Conservation (phyloP, 2,888 invertebrate species). For the Drosophila cracens region DNA sequence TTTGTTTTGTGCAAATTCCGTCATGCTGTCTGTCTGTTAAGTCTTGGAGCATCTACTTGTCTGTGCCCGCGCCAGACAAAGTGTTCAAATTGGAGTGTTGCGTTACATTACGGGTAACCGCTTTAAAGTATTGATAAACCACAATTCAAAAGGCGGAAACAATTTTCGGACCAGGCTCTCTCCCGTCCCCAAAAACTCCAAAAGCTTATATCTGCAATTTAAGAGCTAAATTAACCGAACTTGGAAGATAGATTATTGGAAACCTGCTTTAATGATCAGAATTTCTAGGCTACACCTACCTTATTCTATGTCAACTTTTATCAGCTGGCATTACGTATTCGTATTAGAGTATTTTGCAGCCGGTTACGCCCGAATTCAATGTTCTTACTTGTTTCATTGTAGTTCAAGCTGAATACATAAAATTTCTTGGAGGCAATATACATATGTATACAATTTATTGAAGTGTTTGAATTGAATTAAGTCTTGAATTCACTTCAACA, state of each 20-base stretch:
- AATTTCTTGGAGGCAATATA: constrained; percentile 2
- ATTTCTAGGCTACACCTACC: not conserved
- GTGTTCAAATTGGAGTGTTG: not conserved
- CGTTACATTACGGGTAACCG: no score
- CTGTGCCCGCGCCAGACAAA: not conserved
- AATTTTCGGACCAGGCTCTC: no score
- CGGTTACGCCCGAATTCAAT: not conserved
- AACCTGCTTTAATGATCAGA: not conserved
- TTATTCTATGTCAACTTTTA: not conserved
- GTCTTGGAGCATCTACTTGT: not conserved
- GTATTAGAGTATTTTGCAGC: not conserved
- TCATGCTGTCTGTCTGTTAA: not conserved
- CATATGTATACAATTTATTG: not conserved
- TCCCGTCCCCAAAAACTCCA: no score
- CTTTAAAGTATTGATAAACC: no score
- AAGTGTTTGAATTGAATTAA: not conserved
- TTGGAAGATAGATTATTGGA: not conserved
- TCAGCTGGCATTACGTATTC: not conserved
- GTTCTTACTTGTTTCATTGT: not conserved
- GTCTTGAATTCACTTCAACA: constrained; percentile 10
- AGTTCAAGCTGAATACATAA: not conserved
- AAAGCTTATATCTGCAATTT: not conserved
- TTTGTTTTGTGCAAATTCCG: not conserved
- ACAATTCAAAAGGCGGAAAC: no score
- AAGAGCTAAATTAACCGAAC: not conserved